phyloP scores from a whole-genome alignment of 2,113 vertebrate species.

The Nasalis larvatus region DNA sequence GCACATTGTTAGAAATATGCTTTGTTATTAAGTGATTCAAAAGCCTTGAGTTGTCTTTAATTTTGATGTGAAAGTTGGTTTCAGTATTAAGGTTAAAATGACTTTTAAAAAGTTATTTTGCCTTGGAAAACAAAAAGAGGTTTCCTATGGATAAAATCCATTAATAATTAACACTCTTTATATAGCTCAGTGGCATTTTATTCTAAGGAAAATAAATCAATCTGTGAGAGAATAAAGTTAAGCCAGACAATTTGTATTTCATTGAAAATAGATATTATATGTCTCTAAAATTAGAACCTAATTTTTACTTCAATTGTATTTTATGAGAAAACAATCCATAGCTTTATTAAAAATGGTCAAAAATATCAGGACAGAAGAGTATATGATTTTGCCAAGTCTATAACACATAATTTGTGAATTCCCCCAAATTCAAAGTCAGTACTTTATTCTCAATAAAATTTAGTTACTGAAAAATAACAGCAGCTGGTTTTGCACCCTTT shows the following conservation, averaged over 20 bases:
- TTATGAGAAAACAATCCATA: neutral
- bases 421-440: neutral
- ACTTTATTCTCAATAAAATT: neutral
- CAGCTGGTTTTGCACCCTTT: neutral
- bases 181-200: slow-evolving; percentile 43
- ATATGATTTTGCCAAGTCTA: neutral
- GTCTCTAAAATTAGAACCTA: slow-evolving; percentile 5
- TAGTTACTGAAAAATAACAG: neutral
- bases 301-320: slow-evolving; percentile 11
- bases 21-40: slow-evolving; percentile 23
- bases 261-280: neutral
- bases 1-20: neutral
- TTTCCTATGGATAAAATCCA: slow-evolving; percentile 45
- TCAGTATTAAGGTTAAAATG: slow-evolving; percentile 16
- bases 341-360: neutral
- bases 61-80: neutral
- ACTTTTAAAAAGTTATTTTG: slow-evolving; percentile 47
- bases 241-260: slow-evolving; percentile 21
- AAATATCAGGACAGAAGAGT: neutral
- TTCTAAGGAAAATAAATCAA: slow-evolving; percentile 43
- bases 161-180: slow-evolving; percentile 65
- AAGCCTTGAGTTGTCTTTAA: neutral
- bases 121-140: slow-evolving; percentile 29
- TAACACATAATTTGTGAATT: neutral
- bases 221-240: slow-evolving; percentile 34